These are phyloP conservation scores for Amazonetta brasiliensis DNA, from an alignment of 2,797 vertebrate species.

Conservation along the genomic window DNA sequence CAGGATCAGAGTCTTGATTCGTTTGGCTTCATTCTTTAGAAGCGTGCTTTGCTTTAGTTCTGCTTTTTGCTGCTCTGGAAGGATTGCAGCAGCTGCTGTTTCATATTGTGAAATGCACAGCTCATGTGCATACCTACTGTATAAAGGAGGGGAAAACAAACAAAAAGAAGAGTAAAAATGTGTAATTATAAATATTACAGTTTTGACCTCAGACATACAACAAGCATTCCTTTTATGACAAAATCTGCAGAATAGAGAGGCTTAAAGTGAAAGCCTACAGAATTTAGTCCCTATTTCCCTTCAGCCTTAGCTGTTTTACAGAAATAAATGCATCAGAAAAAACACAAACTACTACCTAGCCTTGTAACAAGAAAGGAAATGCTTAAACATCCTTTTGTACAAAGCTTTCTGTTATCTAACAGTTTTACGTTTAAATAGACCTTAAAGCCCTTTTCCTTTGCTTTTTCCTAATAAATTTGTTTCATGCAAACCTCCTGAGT, in stretches of 20 bases:
- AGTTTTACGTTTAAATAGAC: not conserved
- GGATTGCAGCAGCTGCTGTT: not conserved
- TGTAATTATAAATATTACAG: not conserved
- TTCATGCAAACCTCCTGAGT: not conserved
- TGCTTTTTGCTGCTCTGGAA: not conserved
- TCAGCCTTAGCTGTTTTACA: not conserved
- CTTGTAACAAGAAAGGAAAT: not conserved
- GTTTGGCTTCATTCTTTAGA: not conserved
- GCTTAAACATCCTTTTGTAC: not conserved
- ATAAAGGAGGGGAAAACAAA: not conserved
- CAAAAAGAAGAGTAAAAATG: not conserved
- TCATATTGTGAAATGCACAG: not conserved
- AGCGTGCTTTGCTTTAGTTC: not conserved
- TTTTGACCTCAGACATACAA: not conserved
- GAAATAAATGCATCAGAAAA: not conserved
- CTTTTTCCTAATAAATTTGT: not conserved
- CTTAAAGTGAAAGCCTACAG: not conserved
- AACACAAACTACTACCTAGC: not conserved
- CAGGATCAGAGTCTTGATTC: not conserved
- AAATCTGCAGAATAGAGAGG: not conserved
- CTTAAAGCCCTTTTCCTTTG: not conserved
- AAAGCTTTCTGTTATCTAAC: not conserved
- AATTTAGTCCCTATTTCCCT: not conserved
- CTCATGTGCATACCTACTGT: rapidly evolving
- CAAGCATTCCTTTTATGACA: not conserved